Evolutionary conservation across 2,888 invertebrate genomes (phyloP).

Genomic region (Cataglyphis albicans): DNA sequence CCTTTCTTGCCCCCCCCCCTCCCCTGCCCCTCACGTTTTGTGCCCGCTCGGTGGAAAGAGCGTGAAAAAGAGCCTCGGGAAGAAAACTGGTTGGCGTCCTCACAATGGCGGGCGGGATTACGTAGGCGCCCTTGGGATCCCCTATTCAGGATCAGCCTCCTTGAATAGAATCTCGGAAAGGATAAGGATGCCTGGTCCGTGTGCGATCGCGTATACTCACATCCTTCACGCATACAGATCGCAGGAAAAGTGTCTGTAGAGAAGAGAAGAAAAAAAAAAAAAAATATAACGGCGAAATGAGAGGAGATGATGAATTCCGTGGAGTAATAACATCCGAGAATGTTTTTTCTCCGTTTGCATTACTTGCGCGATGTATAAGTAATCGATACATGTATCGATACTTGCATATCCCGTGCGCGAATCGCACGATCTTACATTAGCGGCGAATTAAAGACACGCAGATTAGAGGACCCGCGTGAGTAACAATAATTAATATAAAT

Average conservation of each 20-base stretch:
- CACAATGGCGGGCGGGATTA: conserved; percentile 81
- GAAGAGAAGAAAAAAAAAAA: neutral
- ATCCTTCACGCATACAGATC: conserved; percentile 12
- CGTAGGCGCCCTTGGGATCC: conserved; percentile 82
- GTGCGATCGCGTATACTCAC: conserved; percentile 43
- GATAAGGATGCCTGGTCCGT: conserved; percentile 65
- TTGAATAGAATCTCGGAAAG: conserved; percentile 78
- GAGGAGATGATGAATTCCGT: conserved; percentile 10
- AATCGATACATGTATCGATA: neutral
- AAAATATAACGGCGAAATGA: conserved; percentile 20
- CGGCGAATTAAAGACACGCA: conserved; percentile 61
- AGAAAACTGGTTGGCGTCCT: conserved; percentile 77
- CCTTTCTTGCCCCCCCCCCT: neutral
- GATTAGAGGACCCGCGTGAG: conserved; percentile 55
- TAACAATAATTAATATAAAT: conserved; percentile 70
- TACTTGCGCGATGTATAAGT: conserved; percentile 39
- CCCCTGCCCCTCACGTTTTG: conserved; percentile 13
- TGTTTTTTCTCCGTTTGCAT: conserved; percentile 31
- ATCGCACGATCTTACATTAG: conserved; percentile 33
- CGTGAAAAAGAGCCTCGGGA: conserved; percentile 75
- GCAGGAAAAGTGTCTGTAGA: conserved; percentile 3
- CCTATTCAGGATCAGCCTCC: conserved; percentile 75
- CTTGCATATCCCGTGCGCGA: neutral
- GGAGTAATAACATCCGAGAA: conserved; percentile 35
- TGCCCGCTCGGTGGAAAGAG: conserved; percentile 69